Evolutionary conservation across 2,888 invertebrate species (phyloP), one percentile per base, ranked within the genome.

Genomic region (Cantharis rufa): DNA sequence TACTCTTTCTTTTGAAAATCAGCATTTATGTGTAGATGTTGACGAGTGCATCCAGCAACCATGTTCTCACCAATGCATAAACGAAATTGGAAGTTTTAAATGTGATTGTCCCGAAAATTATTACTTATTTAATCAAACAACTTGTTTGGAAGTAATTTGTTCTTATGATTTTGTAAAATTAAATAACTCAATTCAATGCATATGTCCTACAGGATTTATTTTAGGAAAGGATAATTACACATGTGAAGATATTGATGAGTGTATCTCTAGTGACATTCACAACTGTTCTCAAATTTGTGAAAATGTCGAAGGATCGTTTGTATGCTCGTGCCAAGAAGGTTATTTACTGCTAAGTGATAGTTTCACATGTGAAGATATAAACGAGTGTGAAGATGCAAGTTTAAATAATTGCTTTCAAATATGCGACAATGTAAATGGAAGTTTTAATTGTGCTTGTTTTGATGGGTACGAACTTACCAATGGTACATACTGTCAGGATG

Each of bases 301-400:
- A 5, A 92, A 92, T 81, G 84, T 85, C 0, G 85, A 86, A 9
- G 91, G 91, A 0, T 88, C 89, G 1, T 92, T 87, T 78, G 87
- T 87, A 74, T 94, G 94, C 83, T 86, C 86, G n/a, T 94, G 94
- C 82, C 90, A 90, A 13, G 83, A 86, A 2, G 93, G 93, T 0
- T 92, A 88, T 82, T 82, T 84, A 9, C 86, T 91, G 7, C 88
- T 88, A 5, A 84, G 85, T 15, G 89, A 89, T 69, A 88, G 88
- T 18, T 86, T 79, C 78, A 87, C 86, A 2, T 91, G 91, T 79
- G 83, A 87, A 78, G 90, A 90, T 84, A 80, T 88, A 3, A 84
- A 89, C 81, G 88, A 88, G 79, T 89, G 89, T 69, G 78, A 88
- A 80, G 89, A 88, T 80, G 2, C 85, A 85, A 63, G 81, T 79